Evolutionary conservation across 2,797 vertebrate species (phyloP), one percentile per base, ranked within the genome.

Genomic region (Carapus acus): DNA sequence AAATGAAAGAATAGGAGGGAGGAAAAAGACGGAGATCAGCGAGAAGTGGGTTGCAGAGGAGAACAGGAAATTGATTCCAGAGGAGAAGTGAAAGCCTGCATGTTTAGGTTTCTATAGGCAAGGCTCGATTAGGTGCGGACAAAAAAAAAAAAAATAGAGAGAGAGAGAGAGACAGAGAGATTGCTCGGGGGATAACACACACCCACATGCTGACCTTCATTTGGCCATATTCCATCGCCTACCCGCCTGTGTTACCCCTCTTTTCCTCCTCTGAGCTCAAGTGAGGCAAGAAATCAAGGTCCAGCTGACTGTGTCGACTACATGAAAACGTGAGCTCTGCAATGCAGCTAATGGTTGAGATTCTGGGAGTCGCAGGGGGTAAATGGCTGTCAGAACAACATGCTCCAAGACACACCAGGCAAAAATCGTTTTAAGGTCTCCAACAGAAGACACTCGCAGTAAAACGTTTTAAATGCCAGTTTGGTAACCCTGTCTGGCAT

Each of bases 61-160:
- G 34, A 38, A 53, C 15, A 55, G 67, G 64, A 72, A 67, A 79
- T 72, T 57, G 36, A 81, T 76, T 65, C 47, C 54, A 49, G 39
- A 44, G 44, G 45, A 77, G 62, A 72, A 45, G 39, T 52, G 58
- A 58, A 49, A n/a, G 42, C 55, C 49, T 49, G 39, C 21, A 67
- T 65, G 73, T 68, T 77, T 67, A 73, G 58, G 38, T 49, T 56
- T 46, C 38, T 56, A 37, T 58, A 56, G 51, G 61, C 49, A 54
- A 48, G 45, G 58, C 12, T 59, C 16, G 1, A 16, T 1, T 4
- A 8, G 40, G 15, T 44, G 47, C 16, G n/a, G 33, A 31, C 1
- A 39, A 39, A 14, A 16, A 31, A 55, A 44, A 44, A 0, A 21
- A n/a, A n/a, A n/a, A n/a, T n/a, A n/a, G n/a, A n/a, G n/a, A n/a